Evolutionary conservation across 1,140 invertebrate species (phyloP).

Genomic region (Bombus impatiens): DNA sequence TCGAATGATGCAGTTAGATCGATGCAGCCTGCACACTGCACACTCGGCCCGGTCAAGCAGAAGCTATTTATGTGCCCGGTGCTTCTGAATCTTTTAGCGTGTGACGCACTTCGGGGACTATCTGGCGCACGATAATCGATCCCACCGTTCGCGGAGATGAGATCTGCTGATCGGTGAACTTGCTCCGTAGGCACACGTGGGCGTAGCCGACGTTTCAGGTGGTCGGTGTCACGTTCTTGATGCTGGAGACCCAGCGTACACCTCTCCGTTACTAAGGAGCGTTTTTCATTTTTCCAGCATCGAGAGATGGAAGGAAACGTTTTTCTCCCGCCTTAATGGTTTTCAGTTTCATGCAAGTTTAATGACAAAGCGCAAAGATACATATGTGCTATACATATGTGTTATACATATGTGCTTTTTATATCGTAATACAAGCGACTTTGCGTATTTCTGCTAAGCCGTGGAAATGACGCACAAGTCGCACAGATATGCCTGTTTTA

Average conservation of each 20-base stretch:
- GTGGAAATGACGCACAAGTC: neutral
- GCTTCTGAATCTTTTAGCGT: slow-evolving; percentile 46
- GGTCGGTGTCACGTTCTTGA: neutral
- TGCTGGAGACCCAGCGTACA: neutral
- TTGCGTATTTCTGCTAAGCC: neutral
- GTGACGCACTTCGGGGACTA: slow-evolving; percentile 40
- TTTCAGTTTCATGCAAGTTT: neutral
- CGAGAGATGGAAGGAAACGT: neutral
- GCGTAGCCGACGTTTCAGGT: neutral
- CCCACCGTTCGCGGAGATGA: neutral
- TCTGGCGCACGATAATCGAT: slow-evolving; percentile 39
- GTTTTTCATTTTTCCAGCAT: neutral
- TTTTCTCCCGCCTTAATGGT: neutral
- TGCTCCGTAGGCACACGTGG: neutral
- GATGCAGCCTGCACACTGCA: slow-evolving; percentile 22
- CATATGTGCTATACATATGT: neutral
- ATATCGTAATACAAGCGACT: neutral
- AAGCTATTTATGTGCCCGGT: slow-evolving; percentile 36
- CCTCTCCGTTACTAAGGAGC: too few species aligned
- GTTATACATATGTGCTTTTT: neutral
- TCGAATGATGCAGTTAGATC: slow-evolving; percentile 49
- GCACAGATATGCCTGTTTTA: neutral
- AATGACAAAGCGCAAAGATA: slow-evolving; percentile 10
- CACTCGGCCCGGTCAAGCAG: neutral
- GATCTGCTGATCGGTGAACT: slow-evolving; percentile 7